Evolutionary conservation across 2,888 invertebrate species (phyloP).

Genomic region (Parnassius orleans): DNA sequence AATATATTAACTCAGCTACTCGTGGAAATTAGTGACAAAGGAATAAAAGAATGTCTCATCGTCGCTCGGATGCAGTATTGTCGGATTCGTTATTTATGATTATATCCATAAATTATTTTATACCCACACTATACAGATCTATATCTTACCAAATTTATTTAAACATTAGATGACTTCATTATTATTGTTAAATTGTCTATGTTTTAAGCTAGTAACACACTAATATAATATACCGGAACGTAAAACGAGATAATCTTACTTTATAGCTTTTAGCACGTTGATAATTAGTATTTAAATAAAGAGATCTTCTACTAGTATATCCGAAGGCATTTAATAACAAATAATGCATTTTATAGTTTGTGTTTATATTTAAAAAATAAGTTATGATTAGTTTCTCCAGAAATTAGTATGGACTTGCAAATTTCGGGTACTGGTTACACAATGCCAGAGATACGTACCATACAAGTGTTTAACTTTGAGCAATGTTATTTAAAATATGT

Average conservation of each 20-base stretch:
- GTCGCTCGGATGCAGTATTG: slow-evolving; percentile 19
- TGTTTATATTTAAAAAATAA: slow-evolving; percentile 9
- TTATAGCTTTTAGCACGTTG: background rate
- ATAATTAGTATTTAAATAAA: slow-evolving; percentile 2
- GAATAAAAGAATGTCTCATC: slow-evolving; percentile 23
- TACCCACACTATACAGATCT: slow-evolving; percentile 17
- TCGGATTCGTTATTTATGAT: slow-evolving; percentile 14
- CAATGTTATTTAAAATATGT: no score
- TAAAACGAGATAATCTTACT: background rate
- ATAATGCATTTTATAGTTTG: slow-evolving; percentile 4
- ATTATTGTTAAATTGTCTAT: background rate
- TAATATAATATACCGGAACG: background rate
- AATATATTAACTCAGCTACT: slow-evolving; percentile 18
- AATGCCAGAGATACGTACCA: background rate
- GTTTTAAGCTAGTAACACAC: background rate
- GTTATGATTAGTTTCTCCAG: background rate
- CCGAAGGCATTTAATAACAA: slow-evolving; percentile 15
- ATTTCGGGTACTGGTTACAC: background rate
- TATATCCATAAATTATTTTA: slow-evolving; percentile 7
- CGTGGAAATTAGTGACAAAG: slow-evolving; percentile 18
- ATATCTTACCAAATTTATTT: slow-evolving; percentile 2
- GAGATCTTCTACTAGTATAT: slow-evolving; percentile 10
- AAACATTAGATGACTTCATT: background rate
- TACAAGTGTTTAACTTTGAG: no score
- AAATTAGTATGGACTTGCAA: background rate